Conservation (phyloP, 2,797 vertebrate genomes). For the Petrocephalus schoutedeni region DNA sequence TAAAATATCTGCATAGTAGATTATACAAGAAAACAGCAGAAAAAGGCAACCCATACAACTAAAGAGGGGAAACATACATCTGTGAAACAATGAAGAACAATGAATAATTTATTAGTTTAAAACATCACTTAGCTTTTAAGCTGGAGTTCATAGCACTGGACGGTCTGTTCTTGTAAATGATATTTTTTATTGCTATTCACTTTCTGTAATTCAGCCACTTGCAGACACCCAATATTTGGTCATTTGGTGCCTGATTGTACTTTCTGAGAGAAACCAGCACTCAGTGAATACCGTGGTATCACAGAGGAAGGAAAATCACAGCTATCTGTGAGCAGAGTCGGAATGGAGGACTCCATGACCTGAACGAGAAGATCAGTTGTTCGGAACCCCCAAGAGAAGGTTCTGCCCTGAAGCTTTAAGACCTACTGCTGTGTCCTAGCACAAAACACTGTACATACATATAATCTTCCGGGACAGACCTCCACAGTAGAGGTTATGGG, state of each 20-base stretch:
- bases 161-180: constrained; percentile 24
- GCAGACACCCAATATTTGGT: constrained; percentile 19
- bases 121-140: constrained; percentile 36
- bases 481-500: background rate
- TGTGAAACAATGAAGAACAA: constrained; percentile 9
- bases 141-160: constrained; percentile 23
- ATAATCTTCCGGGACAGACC: background rate
- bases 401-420: background rate
- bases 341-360: background rate
- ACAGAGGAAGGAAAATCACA: background rate
- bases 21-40: background rate
- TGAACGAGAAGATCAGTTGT: background rate
- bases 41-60: background rate
- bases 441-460: background rate
- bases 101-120: constrained; percentile 36
- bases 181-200: constrained; percentile 30
- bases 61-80: background rate
- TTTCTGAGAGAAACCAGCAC: background rate
- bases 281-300: background rate
- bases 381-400: background rate
- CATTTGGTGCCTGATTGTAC: background rate
- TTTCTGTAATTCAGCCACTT: constrained; percentile 13
- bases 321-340: background rate
- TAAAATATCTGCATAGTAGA: background rate
- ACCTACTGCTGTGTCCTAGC: background rate